Base-by-base conservation (phyloP, 2,888 invertebrate genomes). In the Drosophila leonis region DNA sequence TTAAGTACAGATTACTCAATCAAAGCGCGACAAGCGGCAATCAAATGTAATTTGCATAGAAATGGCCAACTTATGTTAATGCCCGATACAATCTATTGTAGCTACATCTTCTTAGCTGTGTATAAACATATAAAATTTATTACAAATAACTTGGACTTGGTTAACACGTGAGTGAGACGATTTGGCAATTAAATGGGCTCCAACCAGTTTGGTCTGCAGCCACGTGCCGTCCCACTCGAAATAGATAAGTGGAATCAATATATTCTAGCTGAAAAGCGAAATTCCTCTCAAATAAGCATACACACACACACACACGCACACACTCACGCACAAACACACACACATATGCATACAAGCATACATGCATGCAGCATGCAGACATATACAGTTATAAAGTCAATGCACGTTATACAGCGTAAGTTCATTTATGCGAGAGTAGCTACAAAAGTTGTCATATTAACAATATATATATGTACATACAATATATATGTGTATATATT, bases 241-340 rank as follows among this genome's bases (percentile, higher is more conserved):
- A 29, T 39, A 55, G 54, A 55, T 27, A 39, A 18, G 37, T n/a
- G 37, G 37, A 35, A 35, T 35, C n/a, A n/a, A 33, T 31, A 51
- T 51, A 51, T 35, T 52, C 51, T 52, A 20, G 35, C 39, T 8
- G 65, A 29, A 49, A 49, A 51, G 41, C 65, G 65, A 65, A 65
- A 49, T 42, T 42, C 64, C 18, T 49, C 39, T 35, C 12, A 35
- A 49, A 39, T 9, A n/a, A 13, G n/a, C 10, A 51, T 9, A 13
- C 10, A 52, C 37, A 24, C 20, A 24, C 9, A 13, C 6, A 24
- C 10, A 24, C 44, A 33, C 5, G 24, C 24, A n/a, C 24, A 15
- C 18, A 29, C n/a, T n/a, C 27, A 46, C 3, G 8, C 10, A 9
- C 4, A 48, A 6, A 7, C 8, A n/a, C 46, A 46, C 4, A 9